Base-by-base conservation (phyloP, 2,113 vertebrate species). In the Thryonomys swinderianus region DNA sequence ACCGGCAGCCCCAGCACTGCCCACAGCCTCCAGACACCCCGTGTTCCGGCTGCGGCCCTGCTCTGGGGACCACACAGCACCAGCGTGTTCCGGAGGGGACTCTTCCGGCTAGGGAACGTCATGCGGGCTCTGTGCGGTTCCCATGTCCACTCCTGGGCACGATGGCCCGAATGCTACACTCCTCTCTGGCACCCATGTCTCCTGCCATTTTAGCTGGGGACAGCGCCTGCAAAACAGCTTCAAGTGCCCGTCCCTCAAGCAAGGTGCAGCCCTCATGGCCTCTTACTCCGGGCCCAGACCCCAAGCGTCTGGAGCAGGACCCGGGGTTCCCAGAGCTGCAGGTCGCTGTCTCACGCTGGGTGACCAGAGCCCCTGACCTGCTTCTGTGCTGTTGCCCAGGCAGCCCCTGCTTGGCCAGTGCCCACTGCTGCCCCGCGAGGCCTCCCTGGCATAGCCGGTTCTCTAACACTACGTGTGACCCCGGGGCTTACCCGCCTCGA, bases 281-380 rank as follows among this genome's bases (percentile, higher is more conserved):
- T 40, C 55, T 55, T 53, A 21, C 8, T 27, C 16, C 10, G 0
- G 2, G 1, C 0, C 62, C 37, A 17, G 85, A 51, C 78, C 21
- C 42, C 59, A 37, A 40, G 11, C 55, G 45, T 51, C 37, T 59
- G 11, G 27, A 23, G 10, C n/a, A 11, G 32, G 20, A 34, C 13
- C 23, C 42, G n/a, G 7, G 11, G 37, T 4, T 5, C 3, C 37
- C 81, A 32, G 16, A 14, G 14, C 32, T 34, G 8, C 1, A 37
- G 37, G 76, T 8, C 6, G 0, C 3, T 27, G 17, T 2, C 66
- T 17, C 16, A 11, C 5, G 25, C 18, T 2, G 5, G 6, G 23
- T 10, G 55, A 32, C 4, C 40, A 18, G 7, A 67, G 16, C 37
- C 40, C 85, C 61, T 6, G 30, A 17, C 48, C 67, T 34, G 16